These are phyloP conservation scores for Laterallus jamaicensis DNA, from an alignment of 2,113 vertebrate genomes.

Conservation along the genomic window DNA sequence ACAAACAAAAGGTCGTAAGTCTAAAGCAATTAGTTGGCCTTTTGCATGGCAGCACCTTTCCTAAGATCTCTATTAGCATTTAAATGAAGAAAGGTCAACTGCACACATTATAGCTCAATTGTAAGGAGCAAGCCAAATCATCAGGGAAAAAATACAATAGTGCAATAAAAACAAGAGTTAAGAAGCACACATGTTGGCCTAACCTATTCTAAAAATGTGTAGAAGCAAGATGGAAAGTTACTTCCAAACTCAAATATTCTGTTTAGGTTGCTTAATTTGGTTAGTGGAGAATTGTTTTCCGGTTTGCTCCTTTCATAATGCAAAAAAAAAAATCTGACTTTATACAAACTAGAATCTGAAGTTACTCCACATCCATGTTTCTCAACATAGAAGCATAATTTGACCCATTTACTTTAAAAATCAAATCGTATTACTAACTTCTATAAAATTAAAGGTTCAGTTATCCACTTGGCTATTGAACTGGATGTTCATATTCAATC, in stretches of 20 bases:
- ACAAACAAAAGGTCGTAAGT: slow-evolving; percentile 43
- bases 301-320: neutral
- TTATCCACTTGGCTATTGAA: neutral
- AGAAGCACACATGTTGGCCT: neutral
- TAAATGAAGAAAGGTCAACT: slow-evolving; percentile 59
- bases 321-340: neutral
- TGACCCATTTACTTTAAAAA: neutral
- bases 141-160: neutral
- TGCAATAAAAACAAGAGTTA: neutral
- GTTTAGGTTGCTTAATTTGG: neutral
- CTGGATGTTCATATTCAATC: neutral
- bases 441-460: no score
- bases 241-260: neutral
- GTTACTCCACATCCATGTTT: neutral
- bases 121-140: neutral
- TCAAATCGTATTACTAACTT: neutral
- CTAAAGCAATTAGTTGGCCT: slow-evolving; percentile 30
- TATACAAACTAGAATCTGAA: neutral
- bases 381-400: neutral
- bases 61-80: slow-evolving; percentile 61
- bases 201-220: neutral
- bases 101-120: neutral
- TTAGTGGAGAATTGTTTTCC: neutral
- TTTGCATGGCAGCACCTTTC: slow-evolving; percentile 2
- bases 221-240: neutral